These are phyloP conservation scores for Mythimna lalbum DNA, from an alignment of 2,888 invertebrate species.

Conservation along the genomic window DNA sequence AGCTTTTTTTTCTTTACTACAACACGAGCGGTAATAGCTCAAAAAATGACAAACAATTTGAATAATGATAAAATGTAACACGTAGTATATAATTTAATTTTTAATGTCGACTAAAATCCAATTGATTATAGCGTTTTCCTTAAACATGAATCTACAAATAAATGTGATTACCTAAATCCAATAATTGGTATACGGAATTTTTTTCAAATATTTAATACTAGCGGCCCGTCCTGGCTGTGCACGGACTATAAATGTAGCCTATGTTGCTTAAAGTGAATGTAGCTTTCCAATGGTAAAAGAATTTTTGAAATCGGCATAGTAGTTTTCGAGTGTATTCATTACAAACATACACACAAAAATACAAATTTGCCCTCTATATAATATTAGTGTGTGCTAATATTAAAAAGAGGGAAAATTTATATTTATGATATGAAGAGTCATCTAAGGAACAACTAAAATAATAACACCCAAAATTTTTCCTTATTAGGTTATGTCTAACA, in stretches of 20 bases:
- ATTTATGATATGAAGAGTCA: too few species aligned
- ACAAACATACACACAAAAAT: too few species aligned
- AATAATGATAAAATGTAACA: not conserved
- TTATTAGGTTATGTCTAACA: not conserved
- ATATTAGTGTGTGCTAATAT: too few species aligned
- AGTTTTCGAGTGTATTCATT: too few species aligned
- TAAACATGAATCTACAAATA: not conserved
- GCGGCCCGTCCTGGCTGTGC: too few species aligned
- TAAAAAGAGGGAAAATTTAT: too few species aligned
- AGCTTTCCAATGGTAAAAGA: too few species aligned
- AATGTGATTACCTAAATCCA: not conserved
- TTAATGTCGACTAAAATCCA: not conserved
- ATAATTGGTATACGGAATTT: not conserved
- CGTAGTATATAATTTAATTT: not conserved
- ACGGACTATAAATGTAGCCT: too few species aligned
- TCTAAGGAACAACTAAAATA: not conserved
- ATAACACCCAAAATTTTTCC: not conserved
- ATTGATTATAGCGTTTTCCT: conserved; percentile 17
- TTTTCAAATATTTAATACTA: not conserved
- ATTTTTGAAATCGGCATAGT: too few species aligned
- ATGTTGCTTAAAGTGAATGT: too few species aligned
- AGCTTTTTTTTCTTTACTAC: not conserved
- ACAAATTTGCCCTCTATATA: too few species aligned
- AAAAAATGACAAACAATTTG: not conserved
- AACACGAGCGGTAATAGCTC: not conserved